phyloP scores from a whole-genome alignment of 2,113 vertebrate genomes.

The Zosterops borbonicus region DNA sequence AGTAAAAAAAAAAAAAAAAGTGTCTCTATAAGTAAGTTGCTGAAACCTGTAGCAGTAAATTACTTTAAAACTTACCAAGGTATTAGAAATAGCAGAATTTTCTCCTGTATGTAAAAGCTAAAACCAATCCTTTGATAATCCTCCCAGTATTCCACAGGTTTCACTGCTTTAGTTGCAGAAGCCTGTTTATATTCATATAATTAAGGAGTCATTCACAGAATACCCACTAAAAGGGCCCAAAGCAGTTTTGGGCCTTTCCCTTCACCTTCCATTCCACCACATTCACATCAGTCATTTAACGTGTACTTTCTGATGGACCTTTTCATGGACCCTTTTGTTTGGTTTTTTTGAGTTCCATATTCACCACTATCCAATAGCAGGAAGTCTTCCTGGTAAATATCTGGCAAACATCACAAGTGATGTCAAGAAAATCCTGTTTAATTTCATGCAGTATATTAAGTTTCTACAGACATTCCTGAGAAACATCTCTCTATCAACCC shows the following conservation, averaged over 20 bases:
- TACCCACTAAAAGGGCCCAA: neutral
- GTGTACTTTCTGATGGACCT: neutral
- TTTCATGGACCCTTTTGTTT: neutral
- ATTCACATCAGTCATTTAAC: neutral
- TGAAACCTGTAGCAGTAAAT: neutral
- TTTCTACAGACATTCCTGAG: neutral
- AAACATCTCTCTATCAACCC: neutral
- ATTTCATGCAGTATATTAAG: neutral
- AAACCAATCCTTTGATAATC: neutral
- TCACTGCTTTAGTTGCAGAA: neutral
- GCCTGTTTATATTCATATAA: neutral
- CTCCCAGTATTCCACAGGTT: neutral
- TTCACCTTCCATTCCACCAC: neutral
- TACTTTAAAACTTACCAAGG: neutral
- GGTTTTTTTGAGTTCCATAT: neutral
- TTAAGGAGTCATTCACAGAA: neutral
- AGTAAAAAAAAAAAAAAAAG: neutral
- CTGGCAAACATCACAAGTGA: neutral
- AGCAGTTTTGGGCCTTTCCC: neutral
- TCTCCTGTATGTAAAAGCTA: neutral
- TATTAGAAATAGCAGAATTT: neutral
- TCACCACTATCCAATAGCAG: neutral
- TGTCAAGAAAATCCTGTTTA: neutral
- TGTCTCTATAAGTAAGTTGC: neutral
- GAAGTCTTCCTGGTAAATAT: neutral